These are phyloP conservation scores for Campoplex nolae DNA, from an alignment of 2,888 invertebrate genomes.

Conservation along the genomic window DNA sequence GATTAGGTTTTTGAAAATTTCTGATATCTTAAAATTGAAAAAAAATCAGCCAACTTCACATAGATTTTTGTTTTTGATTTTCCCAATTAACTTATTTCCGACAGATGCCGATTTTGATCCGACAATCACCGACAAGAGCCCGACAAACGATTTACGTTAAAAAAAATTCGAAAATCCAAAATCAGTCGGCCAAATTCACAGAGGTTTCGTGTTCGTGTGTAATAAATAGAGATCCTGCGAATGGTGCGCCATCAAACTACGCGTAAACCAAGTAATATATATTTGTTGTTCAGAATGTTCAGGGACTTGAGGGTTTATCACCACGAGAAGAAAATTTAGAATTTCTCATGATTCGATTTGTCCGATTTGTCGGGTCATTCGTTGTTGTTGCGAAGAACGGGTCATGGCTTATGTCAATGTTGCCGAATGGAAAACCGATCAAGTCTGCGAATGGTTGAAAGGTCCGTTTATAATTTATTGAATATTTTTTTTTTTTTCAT, in stretches of 20 bases:
- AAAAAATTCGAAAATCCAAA: no score
- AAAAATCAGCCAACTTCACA: no score
- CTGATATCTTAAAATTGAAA: no score
- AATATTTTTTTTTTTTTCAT: not conserved
- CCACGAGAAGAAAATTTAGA: conserved; percentile 39
- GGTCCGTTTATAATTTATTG: conserved; percentile 85
- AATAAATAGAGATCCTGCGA: no score
- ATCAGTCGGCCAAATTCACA: no score
- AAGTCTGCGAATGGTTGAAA: conserved; percentile 96
- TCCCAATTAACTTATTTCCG: no score
- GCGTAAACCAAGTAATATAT: conserved; percentile 34
- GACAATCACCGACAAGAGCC: no score
- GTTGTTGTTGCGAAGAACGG: conserved; percentile 68
- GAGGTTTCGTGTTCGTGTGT: no score
- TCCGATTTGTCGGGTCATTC: conserved; percentile 58
- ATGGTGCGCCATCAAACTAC: conserved; percentile 2
- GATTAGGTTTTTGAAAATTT: no score
- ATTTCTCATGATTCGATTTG: conserved; percentile 67
- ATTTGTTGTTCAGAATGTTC: not conserved
- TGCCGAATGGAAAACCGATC: conserved; percentile 95
- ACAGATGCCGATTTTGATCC: no score
- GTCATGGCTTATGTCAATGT: conserved; percentile 93
- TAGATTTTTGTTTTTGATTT: no score
- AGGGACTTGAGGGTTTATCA: conserved; percentile 33
- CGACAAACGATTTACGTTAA: no score